Evolutionary conservation across 2,797 vertebrate species (phyloP).

Genomic region (Chrosomus eos): DNA sequence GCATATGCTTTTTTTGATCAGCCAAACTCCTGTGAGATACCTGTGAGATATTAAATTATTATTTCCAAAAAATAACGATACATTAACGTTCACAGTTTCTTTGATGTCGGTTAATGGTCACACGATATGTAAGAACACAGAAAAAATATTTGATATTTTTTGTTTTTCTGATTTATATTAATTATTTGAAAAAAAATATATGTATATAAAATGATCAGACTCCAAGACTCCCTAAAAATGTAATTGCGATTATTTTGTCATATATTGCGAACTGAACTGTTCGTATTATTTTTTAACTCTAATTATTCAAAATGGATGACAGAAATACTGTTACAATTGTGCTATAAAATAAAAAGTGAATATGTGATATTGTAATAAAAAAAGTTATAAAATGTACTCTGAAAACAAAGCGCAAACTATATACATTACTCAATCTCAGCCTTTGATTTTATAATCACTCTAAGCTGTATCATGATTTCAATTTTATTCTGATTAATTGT

Average conservation of each 20-base stretch:
- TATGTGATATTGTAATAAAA: not conserved
- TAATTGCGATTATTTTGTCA: not conserved
- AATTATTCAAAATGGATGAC: not conserved
- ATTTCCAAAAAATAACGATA: not conserved
- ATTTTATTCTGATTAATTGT: not conserved
- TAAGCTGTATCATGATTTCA: not conserved
- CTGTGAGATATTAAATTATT: not conserved
- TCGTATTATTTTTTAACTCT: not conserved
- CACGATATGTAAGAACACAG: not conserved
- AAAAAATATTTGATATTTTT: not conserved
- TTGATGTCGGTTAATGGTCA: not conserved
- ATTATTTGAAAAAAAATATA: not conserved
- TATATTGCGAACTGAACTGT: not conserved
- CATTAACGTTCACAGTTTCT: not conserved
- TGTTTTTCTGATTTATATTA: not conserved
- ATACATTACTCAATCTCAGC: not conserved
- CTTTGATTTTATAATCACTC: not conserved
- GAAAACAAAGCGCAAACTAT: not conserved
- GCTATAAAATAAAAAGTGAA: not conserved
- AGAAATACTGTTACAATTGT: not conserved
- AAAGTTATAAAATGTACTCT: not conserved
- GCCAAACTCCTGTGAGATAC: not conserved
- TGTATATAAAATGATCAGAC: no score
- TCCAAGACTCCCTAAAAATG: not conserved
- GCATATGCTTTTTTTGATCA: not conserved